Conservation (phyloP, 2,888 invertebrate genomes). For the Caenorhabditis sinica region DNA sequence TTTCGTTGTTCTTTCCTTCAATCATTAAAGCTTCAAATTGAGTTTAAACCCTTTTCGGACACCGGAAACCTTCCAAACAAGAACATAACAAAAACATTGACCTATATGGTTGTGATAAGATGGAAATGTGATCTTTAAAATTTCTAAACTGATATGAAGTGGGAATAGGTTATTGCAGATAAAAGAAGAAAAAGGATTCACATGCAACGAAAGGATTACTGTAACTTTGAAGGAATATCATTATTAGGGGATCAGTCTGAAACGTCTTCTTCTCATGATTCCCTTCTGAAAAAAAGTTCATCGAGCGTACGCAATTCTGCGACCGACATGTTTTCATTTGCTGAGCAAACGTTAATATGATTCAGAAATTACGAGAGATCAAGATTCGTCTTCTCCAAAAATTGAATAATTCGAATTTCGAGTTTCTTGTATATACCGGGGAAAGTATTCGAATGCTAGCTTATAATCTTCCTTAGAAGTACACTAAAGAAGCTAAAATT, state of each 20-base stretch:
- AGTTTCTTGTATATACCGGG: background rate
- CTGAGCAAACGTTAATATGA: constrained; percentile 28
- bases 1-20: background rate
- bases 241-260: background rate
- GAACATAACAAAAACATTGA: constrained; percentile 20
- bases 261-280: background rate
- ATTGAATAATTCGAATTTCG: background rate
- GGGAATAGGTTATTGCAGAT: background rate
- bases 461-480: background rate
- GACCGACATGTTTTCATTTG: constrained; percentile 6
- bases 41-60: background rate
- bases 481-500: background rate
- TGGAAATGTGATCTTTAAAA: background rate
- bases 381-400: background rate
- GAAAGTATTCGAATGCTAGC: too few relatives aligned
- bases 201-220: too few relatives aligned
- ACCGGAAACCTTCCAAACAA: constrained; percentile 33
- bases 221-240: too few relatives aligned
- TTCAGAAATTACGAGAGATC: constrained; percentile 15
- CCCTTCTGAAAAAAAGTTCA: constrained; percentile 18
- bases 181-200: background rate
- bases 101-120: background rate
- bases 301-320: constrained; percentile 18
- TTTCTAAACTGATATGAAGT: background rate
- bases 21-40: constrained; percentile 2